phyloP scores from a whole-genome alignment of 2,113 vertebrate species.

The Ceyx cyanopectus region DNA sequence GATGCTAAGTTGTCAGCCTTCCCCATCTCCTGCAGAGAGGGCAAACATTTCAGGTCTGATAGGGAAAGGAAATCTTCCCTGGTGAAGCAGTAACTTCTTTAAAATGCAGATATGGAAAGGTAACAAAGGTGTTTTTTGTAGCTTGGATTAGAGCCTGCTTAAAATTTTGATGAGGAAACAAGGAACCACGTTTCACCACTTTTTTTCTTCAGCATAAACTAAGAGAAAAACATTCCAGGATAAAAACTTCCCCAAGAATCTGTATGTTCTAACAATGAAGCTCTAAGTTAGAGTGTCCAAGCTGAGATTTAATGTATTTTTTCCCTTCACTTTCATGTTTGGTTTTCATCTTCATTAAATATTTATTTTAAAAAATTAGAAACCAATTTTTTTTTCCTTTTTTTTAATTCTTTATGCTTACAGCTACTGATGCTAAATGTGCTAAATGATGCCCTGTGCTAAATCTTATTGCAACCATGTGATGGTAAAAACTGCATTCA shows the following conservation, averaged over 20 bases:
- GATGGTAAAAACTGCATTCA: neutral
- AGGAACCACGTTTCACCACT: neutral
- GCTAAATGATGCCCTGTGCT: neutral
- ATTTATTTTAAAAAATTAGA: neutral
- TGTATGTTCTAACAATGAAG: slow-evolving; percentile 38
- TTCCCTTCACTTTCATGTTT: neutral
- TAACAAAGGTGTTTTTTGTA: neutral
- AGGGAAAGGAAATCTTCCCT: neutral
- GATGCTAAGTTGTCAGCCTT: neutral
- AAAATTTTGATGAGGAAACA: neutral
- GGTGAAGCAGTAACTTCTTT: neutral
- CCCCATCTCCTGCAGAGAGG: neutral
- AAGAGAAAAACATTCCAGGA: neutral
- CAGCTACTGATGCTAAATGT: neutral
- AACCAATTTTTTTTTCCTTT: neutral
- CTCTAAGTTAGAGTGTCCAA: neutral
- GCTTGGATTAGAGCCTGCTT: neutral
- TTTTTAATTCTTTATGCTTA: neutral
- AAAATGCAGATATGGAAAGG: neutral
- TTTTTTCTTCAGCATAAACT: neutral
- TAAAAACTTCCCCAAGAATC: slow-evolving; percentile 20
- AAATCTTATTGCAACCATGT: neutral
- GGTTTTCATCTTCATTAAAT: neutral
- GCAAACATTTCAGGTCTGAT: neutral
- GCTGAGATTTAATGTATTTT: neutral